phyloP scores from a whole-genome alignment of 2,888 invertebrate species.

The Mongoloraphidia duomilia region DNA sequence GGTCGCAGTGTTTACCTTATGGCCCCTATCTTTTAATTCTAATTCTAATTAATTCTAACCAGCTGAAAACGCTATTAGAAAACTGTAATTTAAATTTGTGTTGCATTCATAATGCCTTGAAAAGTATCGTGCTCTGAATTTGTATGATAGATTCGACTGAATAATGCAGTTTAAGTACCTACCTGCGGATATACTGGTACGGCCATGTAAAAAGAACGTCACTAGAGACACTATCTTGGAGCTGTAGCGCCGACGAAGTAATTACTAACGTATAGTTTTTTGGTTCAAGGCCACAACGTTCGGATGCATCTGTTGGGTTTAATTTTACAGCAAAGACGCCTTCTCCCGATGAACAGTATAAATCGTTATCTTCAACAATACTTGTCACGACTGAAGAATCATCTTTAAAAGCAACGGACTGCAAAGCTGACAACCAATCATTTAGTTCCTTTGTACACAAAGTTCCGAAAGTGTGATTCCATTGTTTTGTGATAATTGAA shows the following conservation, averaged over 20 bases:
- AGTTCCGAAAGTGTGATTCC: slow-evolving; percentile 43
- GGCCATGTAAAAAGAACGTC: slow-evolving; percentile 66
- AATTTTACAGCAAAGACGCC: slow-evolving; percentile 67
- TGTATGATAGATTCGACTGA: too few species aligned
- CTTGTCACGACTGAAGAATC: slow-evolving; percentile 35
- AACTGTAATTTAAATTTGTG: too few species aligned
- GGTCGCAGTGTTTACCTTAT: too few species aligned
- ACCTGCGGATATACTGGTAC: slow-evolving; percentile 61
- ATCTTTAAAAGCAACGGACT: slow-evolving; percentile 68
- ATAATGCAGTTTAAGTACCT: too few species aligned
- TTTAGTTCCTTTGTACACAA: slow-evolving; percentile 53
- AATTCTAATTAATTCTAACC: too few species aligned
- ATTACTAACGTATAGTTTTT: slow-evolving; percentile 58
- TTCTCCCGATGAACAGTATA: slow-evolving; percentile 77
- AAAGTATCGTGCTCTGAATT: too few species aligned
- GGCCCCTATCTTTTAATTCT: too few species aligned
- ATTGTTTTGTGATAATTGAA: slow-evolving; percentile 61
- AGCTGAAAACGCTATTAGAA: too few species aligned
- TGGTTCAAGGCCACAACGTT: slow-evolving; percentile 56
- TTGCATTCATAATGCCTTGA: too few species aligned
- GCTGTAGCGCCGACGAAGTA: slow-evolving; percentile 59
- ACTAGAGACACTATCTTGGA: slow-evolving; percentile 49
- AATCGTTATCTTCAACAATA: slow-evolving; percentile 75
- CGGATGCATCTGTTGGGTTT: slow-evolving; percentile 64
- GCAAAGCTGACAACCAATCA: slow-evolving; percentile 67